These are phyloP conservation scores for Pogonognathellus flavescens DNA, from an alignment of 1,140 invertebrate genomes.

Conservation along the genomic window DNA sequence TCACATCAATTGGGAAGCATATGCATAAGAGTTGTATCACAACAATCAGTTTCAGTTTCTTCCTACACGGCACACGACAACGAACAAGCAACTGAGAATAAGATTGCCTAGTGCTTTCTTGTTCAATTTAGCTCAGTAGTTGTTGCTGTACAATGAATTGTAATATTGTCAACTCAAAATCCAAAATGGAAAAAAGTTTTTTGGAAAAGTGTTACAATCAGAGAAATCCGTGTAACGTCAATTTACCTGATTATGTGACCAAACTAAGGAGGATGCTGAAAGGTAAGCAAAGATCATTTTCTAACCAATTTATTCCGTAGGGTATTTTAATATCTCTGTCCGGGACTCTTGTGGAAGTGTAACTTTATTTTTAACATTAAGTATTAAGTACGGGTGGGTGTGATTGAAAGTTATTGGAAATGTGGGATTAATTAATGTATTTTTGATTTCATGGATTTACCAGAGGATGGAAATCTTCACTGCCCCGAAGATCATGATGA, in stretches of 20 bases:
- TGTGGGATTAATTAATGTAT: background rate
- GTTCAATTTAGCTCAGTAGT: background rate
- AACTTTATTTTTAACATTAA: too few species aligned
- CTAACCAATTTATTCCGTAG: background rate
- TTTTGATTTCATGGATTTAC: conserved; percentile 20
- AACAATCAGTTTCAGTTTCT: conserved; percentile 23
- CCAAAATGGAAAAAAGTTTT: conserved; percentile 1
- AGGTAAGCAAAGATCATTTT: background rate
- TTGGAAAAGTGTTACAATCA: conserved; percentile 26
- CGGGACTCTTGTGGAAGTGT: too few species aligned
- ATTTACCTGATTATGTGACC: conserved; percentile 20
- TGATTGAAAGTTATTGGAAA: background rate
- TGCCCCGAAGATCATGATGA: conserved; percentile 80
- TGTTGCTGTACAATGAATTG: background rate
- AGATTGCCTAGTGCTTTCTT: background rate
- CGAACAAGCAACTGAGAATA: conserved; percentile 12
- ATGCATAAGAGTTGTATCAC: background rate
- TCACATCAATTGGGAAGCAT: background rate
- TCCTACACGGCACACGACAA: conserved; percentile 1
- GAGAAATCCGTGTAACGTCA: conserved; percentile 35
- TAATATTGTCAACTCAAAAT: background rate
- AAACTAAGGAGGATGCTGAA: conserved; percentile 22
- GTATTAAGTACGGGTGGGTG: too few species aligned
- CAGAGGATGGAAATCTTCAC: conserved; percentile 67
- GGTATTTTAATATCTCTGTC: too few species aligned